Conservation (phyloP, 2,113 vertebrate species). For the Cyprinus carpio region DNA sequence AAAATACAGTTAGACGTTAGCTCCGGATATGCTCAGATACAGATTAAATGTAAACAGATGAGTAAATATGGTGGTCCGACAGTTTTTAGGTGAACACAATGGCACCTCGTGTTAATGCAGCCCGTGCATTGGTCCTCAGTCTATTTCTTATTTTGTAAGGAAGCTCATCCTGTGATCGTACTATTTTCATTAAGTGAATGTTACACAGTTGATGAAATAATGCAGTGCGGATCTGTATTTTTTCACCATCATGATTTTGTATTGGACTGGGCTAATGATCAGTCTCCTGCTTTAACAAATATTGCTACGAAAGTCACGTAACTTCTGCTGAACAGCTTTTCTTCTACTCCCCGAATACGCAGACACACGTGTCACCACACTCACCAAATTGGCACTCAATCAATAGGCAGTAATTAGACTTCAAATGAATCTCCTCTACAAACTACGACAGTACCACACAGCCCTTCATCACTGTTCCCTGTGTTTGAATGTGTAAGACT, state of each 20-base stretch:
- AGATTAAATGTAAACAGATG: slow-evolving; percentile 28
- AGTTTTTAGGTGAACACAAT: neutral
- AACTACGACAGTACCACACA: slow-evolving; percentile 39
- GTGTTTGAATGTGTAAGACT: slow-evolving; percentile 24
- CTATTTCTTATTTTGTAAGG: slow-evolving; percentile 17
- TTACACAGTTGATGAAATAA: neutral
- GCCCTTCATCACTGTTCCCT: neutral
- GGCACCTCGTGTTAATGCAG: slow-evolving; percentile 4
- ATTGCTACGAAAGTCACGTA: slow-evolving; percentile 77
- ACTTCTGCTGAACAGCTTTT: slow-evolving; percentile 70
- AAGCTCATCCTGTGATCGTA: neutral
- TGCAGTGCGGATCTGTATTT: neutral
- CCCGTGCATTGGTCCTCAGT: neutral
- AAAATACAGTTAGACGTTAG: slow-evolving; percentile 28
- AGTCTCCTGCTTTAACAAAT: slow-evolving; percentile 60
- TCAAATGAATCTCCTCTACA: slow-evolving; percentile 9
- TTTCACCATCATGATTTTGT: neutral
- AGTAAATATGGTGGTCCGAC: neutral
- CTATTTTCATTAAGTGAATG: neutral
- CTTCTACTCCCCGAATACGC: slow-evolving; percentile 72
- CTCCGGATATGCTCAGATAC: slow-evolving; percentile 34
- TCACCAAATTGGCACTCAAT: slow-evolving; percentile 37
- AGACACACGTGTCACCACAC: slow-evolving; percentile 50
- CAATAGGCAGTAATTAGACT: slow-evolving; percentile 31
- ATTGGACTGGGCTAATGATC: slow-evolving; percentile 13